Evolutionary conservation across 2,797 vertebrate genomes (phyloP).

Genomic region (Amazona ochrocephala): DNA sequence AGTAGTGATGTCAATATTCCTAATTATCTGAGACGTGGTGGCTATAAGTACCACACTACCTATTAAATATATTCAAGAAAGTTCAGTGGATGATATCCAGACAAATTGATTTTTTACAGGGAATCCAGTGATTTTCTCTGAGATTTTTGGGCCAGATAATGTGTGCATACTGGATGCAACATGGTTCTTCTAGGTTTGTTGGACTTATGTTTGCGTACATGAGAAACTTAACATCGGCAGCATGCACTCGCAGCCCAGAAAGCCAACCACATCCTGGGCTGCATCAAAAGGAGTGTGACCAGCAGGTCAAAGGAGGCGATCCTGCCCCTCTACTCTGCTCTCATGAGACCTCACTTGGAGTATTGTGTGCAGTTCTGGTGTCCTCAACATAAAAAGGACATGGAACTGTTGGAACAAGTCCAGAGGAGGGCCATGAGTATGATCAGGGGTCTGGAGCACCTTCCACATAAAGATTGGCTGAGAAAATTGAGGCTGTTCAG

Average conservation of each 20-base stretch:
- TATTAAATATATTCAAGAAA: background rate
- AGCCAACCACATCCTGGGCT: background rate
- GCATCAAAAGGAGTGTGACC: too few relatives aligned
- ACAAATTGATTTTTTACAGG: background rate
- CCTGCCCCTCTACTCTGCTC: too few relatives aligned
- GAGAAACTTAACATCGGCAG: background rate
- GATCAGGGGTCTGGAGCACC: too few relatives aligned
- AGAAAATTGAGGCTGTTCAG: too few relatives aligned
- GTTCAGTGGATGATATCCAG: background rate
- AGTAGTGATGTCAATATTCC: constrained; percentile 1
- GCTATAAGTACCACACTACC: constrained; percentile 7
- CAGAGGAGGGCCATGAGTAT: too few relatives aligned
- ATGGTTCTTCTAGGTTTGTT: background rate
- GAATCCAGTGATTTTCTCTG: background rate
- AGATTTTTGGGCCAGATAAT: background rate
- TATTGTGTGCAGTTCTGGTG: too few relatives aligned
- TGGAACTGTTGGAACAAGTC: too few relatives aligned
- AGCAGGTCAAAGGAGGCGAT: too few relatives aligned
- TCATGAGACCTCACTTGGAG: too few relatives aligned
- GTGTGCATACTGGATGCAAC: background rate
- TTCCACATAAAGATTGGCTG: too few relatives aligned
- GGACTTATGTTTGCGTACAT: background rate
- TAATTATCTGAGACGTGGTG: background rate
- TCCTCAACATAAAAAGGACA: too few relatives aligned
- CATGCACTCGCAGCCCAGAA: background rate